phyloP scores from a whole-genome alignment of 2,113 vertebrate species.

The Sinocyclocheilus anophthalmus region DNA sequence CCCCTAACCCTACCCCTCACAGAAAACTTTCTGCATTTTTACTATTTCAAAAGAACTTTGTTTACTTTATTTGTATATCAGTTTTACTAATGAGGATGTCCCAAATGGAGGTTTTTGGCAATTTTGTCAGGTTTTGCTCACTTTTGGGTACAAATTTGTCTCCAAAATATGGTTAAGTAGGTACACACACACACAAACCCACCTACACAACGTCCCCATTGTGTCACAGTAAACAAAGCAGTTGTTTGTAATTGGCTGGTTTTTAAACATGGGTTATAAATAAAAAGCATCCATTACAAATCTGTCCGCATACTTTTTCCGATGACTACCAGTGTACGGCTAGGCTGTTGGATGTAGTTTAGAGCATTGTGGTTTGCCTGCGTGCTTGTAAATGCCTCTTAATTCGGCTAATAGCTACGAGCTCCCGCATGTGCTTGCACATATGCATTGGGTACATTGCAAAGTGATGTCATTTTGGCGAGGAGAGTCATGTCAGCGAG shows the following conservation, averaged over 20 bases:
- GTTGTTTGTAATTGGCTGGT: background rate
- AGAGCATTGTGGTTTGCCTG: conserved; percentile 5
- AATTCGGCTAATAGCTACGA: conserved; percentile 1
- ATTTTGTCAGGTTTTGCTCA: no score
- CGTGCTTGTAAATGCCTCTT: background rate
- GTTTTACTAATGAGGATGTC: no score
- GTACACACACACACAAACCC: background rate
- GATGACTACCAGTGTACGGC: background rate
- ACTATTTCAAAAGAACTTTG: no score
- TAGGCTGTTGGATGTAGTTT: background rate
- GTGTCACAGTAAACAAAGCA: background rate
- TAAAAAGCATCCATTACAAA: background rate
- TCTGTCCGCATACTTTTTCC: background rate
- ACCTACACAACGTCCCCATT: background rate
- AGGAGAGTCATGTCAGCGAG: background rate
- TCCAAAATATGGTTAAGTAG: no score
- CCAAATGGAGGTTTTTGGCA: no score
- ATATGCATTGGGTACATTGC: background rate
- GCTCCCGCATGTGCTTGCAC: conserved; percentile 20
- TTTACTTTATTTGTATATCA: no score
- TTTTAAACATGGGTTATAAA: background rate
- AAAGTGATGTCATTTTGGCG: background rate
- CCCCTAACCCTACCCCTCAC: no score
- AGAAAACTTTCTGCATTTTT: no score
- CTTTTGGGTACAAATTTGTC: no score